Base-by-base conservation (phyloP, 2,888 invertebrate species). In the Rhimphoctona megacephalus region DNA sequence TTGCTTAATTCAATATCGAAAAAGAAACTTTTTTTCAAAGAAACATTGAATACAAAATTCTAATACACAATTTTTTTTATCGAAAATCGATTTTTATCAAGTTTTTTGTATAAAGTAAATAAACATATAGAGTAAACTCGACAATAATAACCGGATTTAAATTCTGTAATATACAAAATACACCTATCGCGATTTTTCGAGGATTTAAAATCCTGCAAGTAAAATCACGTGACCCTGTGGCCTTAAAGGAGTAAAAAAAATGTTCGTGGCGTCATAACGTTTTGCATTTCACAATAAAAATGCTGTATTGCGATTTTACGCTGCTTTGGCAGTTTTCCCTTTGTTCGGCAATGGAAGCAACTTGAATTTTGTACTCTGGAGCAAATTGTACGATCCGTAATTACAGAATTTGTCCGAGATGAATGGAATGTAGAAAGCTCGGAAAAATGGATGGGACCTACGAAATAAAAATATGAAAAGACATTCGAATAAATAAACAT, bases 381-480 rank as follows among this genome's bases (percentile, higher is more conserved):
- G 94, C 85, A 98, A 95, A 94, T 97, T 97, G 91, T 98, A 96
- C 90, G 96, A 96, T 8, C 96, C 97, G 92, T 96, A 98, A 22
- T 95, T 95, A 76, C 96, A 96, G 92, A 96, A 96, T 90, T 95
- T 95, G 90, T 96, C 95, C 17, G 97, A 97, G 36, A 97, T 90
- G 91, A 96, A 96, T 70, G 99, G 98, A 93, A 99, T 95, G 94
- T 98, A 98, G 94, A 99, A 99, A 5, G 98, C 97, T 92, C 99
- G 95, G 90, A 97, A 97, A 77, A 98, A 94, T 89, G 95, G 95
- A 92, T 97, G 96, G 0, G 98, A 98, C 76, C 95, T 95, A 30
- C 14, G 17, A 30, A 6, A 61, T 6, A 61, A 61, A 61, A 61
- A 76, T 39, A 25, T 2, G n/a, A 36, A 25, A 30, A 66, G 7